phyloP scores from a whole-genome alignment of 2,113 vertebrate species.

The Clarias macrocephalus region DNA sequence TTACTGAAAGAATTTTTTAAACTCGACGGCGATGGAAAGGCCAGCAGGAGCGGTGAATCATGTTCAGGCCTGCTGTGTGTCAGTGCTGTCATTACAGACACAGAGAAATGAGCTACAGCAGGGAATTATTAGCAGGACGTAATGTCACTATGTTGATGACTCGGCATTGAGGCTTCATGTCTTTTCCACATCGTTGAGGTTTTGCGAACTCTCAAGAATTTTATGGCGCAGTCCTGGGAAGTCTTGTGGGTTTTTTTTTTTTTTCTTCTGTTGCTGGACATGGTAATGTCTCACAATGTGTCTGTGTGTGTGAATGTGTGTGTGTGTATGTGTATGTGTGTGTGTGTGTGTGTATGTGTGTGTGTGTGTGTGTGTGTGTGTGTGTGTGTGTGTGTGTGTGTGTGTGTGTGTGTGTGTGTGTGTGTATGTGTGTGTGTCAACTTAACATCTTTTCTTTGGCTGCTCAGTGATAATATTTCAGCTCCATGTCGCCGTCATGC shows the following conservation, averaged over 20 bases:
- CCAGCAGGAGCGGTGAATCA: slow-evolving; percentile 59
- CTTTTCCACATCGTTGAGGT: slow-evolving; percentile 33
- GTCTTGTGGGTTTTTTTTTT: slow-evolving; percentile 16
- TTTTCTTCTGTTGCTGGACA: slow-evolving; percentile 26
- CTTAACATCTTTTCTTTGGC: slow-evolving; percentile 57
- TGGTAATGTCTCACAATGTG: slow-evolving; percentile 2
- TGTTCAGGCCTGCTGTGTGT: slow-evolving; percentile 56
- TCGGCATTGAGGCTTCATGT: background rate
- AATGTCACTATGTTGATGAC: slow-evolving; percentile 37
- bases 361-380: slow-evolving; percentile 7
- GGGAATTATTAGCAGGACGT: slow-evolving; percentile 31
- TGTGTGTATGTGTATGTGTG: slow-evolving; percentile 13
- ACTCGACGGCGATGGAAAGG: slow-evolving; percentile 59
- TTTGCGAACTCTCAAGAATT: slow-evolving; percentile 31
- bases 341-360: slow-evolving; percentile 1
- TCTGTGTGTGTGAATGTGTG: background rate
- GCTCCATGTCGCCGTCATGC: slow-evolving; percentile 36
- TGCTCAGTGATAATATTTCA: slow-evolving; percentile 60
- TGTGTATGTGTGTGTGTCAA: slow-evolving; percentile 37
- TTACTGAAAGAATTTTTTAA: slow-evolving; percentile 62
- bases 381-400: slow-evolving; percentile 15
- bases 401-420: background rate
- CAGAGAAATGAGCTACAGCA: slow-evolving; percentile 14
- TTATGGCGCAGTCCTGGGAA: slow-evolving; percentile 1
- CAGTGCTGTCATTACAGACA: slow-evolving; percentile 51